phyloP scores from a whole-genome alignment of 2,888 invertebrate species.

The Seira sanloemensis region DNA sequence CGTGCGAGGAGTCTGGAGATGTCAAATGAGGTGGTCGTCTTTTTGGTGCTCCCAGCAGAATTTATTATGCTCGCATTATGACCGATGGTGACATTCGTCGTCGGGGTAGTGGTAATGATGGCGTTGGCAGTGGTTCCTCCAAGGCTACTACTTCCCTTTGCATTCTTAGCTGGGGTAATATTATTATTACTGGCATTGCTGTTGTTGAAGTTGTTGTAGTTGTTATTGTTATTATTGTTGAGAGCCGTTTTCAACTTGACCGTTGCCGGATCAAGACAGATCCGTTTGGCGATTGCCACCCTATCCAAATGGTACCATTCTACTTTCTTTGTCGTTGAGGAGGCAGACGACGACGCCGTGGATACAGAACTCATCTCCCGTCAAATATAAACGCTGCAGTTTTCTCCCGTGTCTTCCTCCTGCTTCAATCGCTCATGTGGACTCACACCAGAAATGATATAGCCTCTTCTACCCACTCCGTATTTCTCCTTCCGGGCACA shows the following conservation, averaged over 20 bases:
- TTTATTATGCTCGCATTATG: background rate
- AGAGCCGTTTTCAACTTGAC: conserved; percentile 62
- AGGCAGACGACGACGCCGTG: conserved; percentile 52
- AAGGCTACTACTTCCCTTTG: conserved; percentile 6
- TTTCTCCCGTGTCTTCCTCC: conserved; percentile 7
- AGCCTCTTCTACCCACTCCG: too few relatives aligned
- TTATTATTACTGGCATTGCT: background rate
- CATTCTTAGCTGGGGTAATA: background rate
- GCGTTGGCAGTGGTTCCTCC: conserved; percentile 4
- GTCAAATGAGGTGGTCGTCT: conserved; percentile 43
- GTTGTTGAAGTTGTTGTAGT: conserved; percentile 27
- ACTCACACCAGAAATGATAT: too few relatives aligned
- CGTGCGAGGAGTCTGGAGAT: background rate
- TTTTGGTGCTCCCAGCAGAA: background rate
- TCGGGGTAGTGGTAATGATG: conserved; percentile 5
- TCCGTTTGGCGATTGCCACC: conserved; percentile 62
- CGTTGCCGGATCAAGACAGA: conserved; percentile 57
- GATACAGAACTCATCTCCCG: conserved; percentile 66
- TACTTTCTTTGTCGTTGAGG: conserved; percentile 59
- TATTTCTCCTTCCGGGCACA: background rate
- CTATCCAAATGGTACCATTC: conserved; percentile 68
- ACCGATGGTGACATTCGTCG: background rate
- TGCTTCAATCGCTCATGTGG: background rate
- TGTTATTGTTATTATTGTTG: conserved; percentile 61
- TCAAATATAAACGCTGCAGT: conserved; percentile 11